Base-by-base conservation (phyloP, 2,797 vertebrate genomes). In the Pangasius krempfi region DNA sequence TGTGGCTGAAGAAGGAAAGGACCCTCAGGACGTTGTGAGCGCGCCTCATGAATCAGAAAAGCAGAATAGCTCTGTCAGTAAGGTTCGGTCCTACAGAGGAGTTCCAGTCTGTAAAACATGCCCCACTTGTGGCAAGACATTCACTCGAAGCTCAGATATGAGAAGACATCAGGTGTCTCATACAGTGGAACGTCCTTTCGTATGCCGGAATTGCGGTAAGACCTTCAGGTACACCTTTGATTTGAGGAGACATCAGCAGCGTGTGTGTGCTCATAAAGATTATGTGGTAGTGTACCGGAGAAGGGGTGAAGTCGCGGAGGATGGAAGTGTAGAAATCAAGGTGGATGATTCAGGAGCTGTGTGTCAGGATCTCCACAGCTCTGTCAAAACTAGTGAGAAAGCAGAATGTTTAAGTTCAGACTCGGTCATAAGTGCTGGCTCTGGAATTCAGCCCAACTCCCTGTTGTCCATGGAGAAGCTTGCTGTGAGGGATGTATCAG, bases 161-260 rank as follows among this genome's bases (percentile, higher is more conserved):
- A 89, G 89, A 82, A 88, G 91, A 33, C 91, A 92, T 86, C 88
- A 90, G 70, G 84, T 40, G 62, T 89, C 87, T 20, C 91, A 92
- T 78, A 85, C 88, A 7, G 73, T 66, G 58, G 88, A 85, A 7
- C 85, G 76, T 30, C 90, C 87, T 37, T 91, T 90, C 18, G 22
- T 47, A 16, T 92, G 90, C 64, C 37, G 7, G 7, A 66, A 88
- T 37, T 92, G 91, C 3, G 82, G 82, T 25, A 88, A 89, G 84
- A 81, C 66, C 30, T 92, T 92, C 70, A 87, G 80, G 44, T 90
- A 92, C 37, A 86, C 89, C 37, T 89, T 89, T 66, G 91, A 92
- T 78, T 78, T 92, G n/a, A 89, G 88, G 73, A 87, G 85, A 79
- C 91, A 92, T 70, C 86, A 89, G 60, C 88, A 84, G 64, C 72